Evolutionary conservation across 2,113 vertebrate genomes (phyloP), one percentile per base, ranked within the genome.

Genomic region (Pholis gunnellus): DNA sequence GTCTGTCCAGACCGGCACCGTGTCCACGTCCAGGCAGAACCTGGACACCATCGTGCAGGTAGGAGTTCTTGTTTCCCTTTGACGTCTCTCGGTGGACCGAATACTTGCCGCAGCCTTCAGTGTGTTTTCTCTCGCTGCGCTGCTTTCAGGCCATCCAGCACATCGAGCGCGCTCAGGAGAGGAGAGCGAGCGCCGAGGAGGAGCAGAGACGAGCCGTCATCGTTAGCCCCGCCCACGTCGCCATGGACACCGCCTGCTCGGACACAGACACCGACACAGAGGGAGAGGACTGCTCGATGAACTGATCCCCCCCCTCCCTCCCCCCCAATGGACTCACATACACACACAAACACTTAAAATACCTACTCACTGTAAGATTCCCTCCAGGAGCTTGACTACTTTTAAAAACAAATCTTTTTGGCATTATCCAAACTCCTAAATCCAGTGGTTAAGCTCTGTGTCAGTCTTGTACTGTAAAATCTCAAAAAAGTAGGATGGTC

Each of bases 11-110:
- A 97, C 97, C 95, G 98, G 97, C 95, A 96, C 97, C 2, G 96
- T 97, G 82, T 99, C 98, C 63, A 99, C 98, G 0, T 99, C 98
- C 85, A 96, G 98, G 93, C 98, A 99, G 94, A 99, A 99, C 92
- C 95, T 99, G 93, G 98, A 99, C 93, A 99, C 98, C 78, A 99
- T 99, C 0, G 98, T 99, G 92, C 98, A 99, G 97, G 98, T 99
- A 85, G 10, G 71, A 56, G 18, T 60, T 34, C 6, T 48, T 8
- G 50, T 48, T 74, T 34, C 34, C 34, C 6, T 34, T 34, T 34
- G 2, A 2, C 5, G 25, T 31, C 40, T 59, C 8, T 29, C 8
- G 11, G 20, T 1, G 5, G 27, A 60, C 57, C 17, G 22, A 20
- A 13, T n/a, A 14, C 17, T 48, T 7, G 18, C 64, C 15, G n/a